A percentile compares a stretch with the other conserved stretches of the same genome.
These are phyloP conservation scores for Cydia pomonella DNA, from an alignment of 1,140 invertebrate genomes.

Conservation along the genomic window DNA sequence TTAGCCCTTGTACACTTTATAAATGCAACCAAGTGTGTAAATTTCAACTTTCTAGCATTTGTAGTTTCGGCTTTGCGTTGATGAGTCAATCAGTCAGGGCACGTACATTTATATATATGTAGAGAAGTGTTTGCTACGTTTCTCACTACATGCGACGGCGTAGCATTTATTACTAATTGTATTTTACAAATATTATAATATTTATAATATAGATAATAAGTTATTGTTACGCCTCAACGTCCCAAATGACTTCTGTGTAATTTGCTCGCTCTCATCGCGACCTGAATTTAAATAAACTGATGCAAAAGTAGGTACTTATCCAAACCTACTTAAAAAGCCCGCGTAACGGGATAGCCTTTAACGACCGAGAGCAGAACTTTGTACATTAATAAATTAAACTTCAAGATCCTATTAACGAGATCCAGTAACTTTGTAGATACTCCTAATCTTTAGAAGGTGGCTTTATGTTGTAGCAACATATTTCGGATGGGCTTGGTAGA, in stretches of 20 bases:
- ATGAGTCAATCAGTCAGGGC: too few species aligned
- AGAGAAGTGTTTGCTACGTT: too few species aligned
- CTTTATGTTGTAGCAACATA: background rate
- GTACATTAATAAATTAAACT: constrained; percentile 18
- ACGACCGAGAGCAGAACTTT: constrained; percentile 3
- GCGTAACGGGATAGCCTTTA: constrained; percentile 16
- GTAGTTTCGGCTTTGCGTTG: too few species aligned
- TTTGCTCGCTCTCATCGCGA: background rate
- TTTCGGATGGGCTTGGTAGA: background rate
- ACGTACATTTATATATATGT: too few species aligned
- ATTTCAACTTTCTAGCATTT: too few species aligned
- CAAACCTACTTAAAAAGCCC: constrained; percentile 12
- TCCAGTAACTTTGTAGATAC: background rate
- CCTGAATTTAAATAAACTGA: background rate
- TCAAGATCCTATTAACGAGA: constrained; percentile 1
- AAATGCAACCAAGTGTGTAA: too few species aligned
- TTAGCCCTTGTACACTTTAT: too few species aligned
- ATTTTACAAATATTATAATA: background rate
- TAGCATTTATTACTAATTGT: too few species aligned
- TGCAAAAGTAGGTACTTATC: background rate
- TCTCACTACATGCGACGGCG: too few species aligned
- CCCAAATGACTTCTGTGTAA: background rate
- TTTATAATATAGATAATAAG: background rate
- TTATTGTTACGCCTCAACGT: background rate
- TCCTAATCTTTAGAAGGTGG: background rate